phyloP scores from a whole-genome alignment of 2,113 vertebrate species.

The Desmodus rotundus region DNA sequence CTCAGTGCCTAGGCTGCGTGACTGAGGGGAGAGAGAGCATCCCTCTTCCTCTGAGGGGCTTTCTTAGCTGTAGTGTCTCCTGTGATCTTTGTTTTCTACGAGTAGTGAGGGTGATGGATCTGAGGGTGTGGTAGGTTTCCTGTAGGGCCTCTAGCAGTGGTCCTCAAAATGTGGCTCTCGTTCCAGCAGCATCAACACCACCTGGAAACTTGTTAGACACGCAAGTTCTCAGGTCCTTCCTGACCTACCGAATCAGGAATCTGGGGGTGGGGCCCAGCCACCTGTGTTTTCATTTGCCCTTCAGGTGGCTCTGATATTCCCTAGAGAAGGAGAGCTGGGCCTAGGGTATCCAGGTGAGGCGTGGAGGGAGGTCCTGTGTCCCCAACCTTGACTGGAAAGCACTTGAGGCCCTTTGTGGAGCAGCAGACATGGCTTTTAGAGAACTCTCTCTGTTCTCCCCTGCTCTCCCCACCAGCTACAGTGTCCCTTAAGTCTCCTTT shows the following conservation, averaged over 20 bases:
- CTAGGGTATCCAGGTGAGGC: background rate
- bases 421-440: background rate
- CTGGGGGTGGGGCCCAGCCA: background rate
- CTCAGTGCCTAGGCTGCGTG: rapidly evolving
- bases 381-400: background rate
- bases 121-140: background rate
- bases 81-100: background rate
- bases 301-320: background rate
- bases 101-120: background rate
- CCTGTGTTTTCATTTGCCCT: background rate
- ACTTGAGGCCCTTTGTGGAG: background rate
- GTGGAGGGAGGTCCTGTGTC: background rate
- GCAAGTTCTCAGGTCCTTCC: background rate
- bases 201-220: background rate
- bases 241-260: background rate
- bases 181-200: background rate
- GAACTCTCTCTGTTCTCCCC: background rate
- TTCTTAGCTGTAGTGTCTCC: background rate
- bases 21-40: background rate
- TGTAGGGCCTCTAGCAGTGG: background rate
- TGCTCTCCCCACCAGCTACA: background rate
- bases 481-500: constrained; percentile 16
- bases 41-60: background rate
- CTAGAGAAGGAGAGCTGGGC: background rate
- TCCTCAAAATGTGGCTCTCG: background rate